Conservation (phyloP, 2,797 vertebrate genomes). For the Numenius phaeopus region DNA sequence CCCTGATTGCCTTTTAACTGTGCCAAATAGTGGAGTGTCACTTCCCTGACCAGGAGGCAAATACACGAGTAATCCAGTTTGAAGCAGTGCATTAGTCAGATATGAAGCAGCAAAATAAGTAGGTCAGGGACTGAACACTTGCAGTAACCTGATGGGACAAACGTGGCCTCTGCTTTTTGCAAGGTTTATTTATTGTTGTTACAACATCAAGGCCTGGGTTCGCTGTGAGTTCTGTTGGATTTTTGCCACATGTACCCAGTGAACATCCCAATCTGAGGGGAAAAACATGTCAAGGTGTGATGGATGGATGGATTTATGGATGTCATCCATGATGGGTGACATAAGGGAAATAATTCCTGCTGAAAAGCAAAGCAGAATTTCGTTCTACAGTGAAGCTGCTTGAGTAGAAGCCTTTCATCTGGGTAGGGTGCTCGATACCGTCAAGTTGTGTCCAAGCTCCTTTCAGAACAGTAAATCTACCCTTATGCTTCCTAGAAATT, state of each 20-base stretch:
- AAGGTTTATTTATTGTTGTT: fast-evolving
- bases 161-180: fast-evolving
- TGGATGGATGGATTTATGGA: fast-evolving
- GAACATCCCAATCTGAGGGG: neutral
- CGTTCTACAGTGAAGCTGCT: too few species aligned
- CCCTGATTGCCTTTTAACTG: neutral
- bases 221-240: neutral
- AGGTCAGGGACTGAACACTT: neutral
- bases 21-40: neutral
- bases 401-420: neutral
- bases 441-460: neutral
- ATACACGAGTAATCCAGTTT: neutral
- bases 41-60: neutral
- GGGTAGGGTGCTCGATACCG: fast-evolving
- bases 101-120: neutral
- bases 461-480: neutral
- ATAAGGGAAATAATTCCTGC: neutral
- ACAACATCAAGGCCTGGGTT: fast-evolving
- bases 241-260: neutral
- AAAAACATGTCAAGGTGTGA: neutral
- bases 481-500: neutral
- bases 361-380: neutral
- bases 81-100: neutral
- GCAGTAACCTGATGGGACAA: neutral
- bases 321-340: neutral